phyloP scores from a whole-genome alignment of 2,113 vertebrate genomes.

The Danionella cerebrum region DNA sequence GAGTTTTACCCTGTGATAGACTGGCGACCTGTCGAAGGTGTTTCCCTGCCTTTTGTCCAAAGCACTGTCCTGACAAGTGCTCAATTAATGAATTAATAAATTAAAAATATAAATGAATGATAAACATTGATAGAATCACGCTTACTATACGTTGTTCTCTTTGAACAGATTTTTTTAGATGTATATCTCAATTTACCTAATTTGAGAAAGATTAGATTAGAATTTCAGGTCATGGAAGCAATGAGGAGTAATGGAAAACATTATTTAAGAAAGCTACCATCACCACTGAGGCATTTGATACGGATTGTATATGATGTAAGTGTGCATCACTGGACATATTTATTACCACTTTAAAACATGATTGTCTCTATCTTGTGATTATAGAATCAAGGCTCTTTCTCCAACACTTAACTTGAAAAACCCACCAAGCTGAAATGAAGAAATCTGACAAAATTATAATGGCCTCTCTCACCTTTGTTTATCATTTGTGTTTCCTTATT shows the following conservation, averaged over 20 bases:
- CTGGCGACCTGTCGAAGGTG: too few species aligned
- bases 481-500: conserved; percentile 62
- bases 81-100: too few species aligned
- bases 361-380: conserved; percentile 27
- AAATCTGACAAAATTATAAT: conserved; percentile 58
- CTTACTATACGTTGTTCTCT: too few species aligned
- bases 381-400: conserved; percentile 15
- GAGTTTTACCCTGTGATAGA: too few species aligned
- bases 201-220: too few species aligned
- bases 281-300: conserved; percentile 19
- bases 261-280: conserved; percentile 7
- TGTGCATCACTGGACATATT: conserved; percentile 13
- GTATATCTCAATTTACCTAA: too few species aligned
- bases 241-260: conserved; percentile 45
- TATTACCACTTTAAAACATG: conserved; percentile 30
- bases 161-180: too few species aligned
- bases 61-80: too few species aligned
- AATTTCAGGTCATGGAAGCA: too few species aligned
- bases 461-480: conserved; percentile 63
- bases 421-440: conserved; percentile 53
- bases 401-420: conserved; percentile 12
- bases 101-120: too few species aligned
- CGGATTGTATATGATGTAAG: conserved; percentile 3
- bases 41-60: too few species aligned
- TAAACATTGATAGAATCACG: too few species aligned